These are phyloP conservation scores for Drosophila grimshawi DNA, from an alignment of 1,140 invertebrate species.

Conservation along the genomic window DNA sequence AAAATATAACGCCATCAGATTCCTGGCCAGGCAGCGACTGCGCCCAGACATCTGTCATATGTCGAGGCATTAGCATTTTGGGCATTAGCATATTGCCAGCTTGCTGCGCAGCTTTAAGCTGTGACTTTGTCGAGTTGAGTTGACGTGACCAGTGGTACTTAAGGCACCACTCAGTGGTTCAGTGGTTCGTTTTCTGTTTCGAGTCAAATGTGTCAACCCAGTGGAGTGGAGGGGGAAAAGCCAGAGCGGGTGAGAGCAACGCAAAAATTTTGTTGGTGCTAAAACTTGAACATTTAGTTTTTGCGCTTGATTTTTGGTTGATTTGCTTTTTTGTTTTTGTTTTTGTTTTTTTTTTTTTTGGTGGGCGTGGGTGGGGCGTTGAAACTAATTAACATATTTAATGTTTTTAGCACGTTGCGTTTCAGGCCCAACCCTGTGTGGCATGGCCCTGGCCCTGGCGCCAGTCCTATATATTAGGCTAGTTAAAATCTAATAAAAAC, in stretches of 20 bases:
- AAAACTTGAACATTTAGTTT: conserved; percentile 69
- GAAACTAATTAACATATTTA: conserved; percentile 83
- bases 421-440: conserved; percentile 36
- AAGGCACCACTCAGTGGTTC: conserved; percentile 25
- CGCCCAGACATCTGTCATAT: conserved; percentile 55
- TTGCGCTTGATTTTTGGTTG: conserved; percentile 40
- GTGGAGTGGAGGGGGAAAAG: neutral
- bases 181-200: conserved; percentile 30
- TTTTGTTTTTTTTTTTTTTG: neutral
- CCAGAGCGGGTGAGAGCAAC: neutral
- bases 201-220: conserved; percentile 38
- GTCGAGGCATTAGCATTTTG: conserved; percentile 40
- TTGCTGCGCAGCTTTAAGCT: conserved; percentile 7
- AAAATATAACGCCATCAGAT: conserved; percentile 49
- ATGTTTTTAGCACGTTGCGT: conserved; percentile 81
- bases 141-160: conserved; percentile 76
- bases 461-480: conserved; percentile 68
- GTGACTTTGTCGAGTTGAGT: conserved; percentile 11
- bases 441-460: conserved; percentile 45
- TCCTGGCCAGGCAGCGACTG: conserved; percentile 35
- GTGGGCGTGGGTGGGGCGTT: conserved; percentile 52
- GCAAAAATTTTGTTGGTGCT: conserved; percentile 54
- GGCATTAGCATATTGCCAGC: conserved; percentile 33
- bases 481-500: conserved; percentile 84
- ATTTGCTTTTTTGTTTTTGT: neutral